Conservation (phyloP, 2,113 vertebrate genomes). For the Boulengeromyrus knoepffleri region DNA sequence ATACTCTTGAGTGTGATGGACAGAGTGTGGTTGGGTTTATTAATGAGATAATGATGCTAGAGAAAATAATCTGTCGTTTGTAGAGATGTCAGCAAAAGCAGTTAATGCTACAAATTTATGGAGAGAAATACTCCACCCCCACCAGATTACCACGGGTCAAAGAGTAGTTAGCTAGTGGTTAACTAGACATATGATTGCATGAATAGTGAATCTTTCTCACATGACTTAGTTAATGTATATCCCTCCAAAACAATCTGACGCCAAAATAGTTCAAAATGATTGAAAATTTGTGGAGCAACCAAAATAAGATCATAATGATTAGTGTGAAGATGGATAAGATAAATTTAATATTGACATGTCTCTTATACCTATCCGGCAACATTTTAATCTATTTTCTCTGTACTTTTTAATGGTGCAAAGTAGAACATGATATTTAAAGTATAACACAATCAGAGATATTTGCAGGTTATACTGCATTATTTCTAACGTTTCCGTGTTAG, state of each 20-base stretch:
- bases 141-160: neutral
- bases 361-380: neutral
- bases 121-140: neutral
- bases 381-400: neutral
- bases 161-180: constrained; percentile 3
- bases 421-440: neutral
- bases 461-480: neutral
- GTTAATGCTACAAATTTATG: neutral
- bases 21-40: neutral
- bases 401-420: neutral
- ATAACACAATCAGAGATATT: neutral
- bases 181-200: constrained; percentile 1
- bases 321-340: neutral
- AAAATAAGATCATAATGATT: neutral
- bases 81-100: neutral
- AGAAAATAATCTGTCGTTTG: neutral
- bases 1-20: neutral
- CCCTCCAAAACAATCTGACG: neutral
- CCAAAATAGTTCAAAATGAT: neutral
- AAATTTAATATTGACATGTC: neutral
- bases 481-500: neutral
- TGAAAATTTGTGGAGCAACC: neutral
- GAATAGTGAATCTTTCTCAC: constrained; percentile 42
- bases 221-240: constrained; percentile 62
- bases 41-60: neutral